Conservation (phyloP, 2,888 invertebrate species). For the Lepidochitona cinerea region DNA sequence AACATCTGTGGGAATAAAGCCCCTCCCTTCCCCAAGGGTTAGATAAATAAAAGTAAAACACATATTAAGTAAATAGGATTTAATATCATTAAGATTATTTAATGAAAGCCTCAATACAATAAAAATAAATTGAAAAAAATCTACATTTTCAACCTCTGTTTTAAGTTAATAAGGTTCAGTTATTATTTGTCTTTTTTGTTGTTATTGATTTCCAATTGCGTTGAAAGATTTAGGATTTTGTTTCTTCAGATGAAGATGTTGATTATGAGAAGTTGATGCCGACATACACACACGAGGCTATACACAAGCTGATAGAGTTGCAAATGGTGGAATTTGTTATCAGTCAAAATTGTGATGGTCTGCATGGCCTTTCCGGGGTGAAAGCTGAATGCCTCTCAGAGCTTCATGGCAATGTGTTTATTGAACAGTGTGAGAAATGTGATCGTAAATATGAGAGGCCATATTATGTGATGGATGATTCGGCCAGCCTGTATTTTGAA, state of each 20-base stretch:
- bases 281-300: constrained; percentile 63
- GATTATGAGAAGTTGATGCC: constrained; percentile 57
- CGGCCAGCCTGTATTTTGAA: constrained; percentile 56
- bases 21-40: too few species aligned
- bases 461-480: constrained; percentile 57
- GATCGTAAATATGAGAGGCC: constrained; percentile 40
- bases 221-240: too few species aligned
- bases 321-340: constrained; percentile 52
- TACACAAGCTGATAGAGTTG: constrained; percentile 43
- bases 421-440: constrained; percentile 59
- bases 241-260: constrained; percentile 31
- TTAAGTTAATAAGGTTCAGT: too few species aligned
- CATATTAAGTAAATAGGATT: too few species aligned
- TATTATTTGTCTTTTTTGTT: too few species aligned
- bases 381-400: constrained; percentile 49
- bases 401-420: constrained; percentile 64
- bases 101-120: too few species aligned
- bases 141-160: too few species aligned
- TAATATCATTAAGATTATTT: too few species aligned
- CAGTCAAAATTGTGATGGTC: constrained; percentile 65
- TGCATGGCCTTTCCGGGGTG: constrained; percentile 56
- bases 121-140: too few species aligned
- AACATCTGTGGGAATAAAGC: too few species aligned
- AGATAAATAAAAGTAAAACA: too few species aligned
- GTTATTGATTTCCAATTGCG: too few species aligned